Evolutionary conservation across 2,888 invertebrate species (phyloP).

Genomic region (Sesia apiformis): DNA sequence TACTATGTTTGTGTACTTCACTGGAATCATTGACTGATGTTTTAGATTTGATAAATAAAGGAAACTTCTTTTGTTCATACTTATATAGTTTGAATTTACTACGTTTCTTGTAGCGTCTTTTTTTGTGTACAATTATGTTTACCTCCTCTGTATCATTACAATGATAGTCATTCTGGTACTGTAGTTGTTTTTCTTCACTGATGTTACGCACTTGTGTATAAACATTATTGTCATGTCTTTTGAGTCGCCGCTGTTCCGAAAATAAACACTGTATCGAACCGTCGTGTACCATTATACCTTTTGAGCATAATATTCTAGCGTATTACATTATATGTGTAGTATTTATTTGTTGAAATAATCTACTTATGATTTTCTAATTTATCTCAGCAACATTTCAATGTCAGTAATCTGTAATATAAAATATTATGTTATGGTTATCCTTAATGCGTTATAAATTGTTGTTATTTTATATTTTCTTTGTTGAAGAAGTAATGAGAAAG

Average conservation of each 20-base stretch:
- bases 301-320: too few relatives aligned
- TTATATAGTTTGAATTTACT: too few relatives aligned
- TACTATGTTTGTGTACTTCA: neutral
- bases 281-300: neutral
- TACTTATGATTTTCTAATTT: too few relatives aligned
- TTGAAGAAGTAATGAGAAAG: too few relatives aligned
- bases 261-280: neutral
- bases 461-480: too few relatives aligned
- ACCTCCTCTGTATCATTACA: neutral
- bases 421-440: too few relatives aligned
- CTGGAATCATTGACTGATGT: neutral
- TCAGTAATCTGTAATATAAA: too few relatives aligned
- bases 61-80: too few relatives aligned
- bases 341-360: too few relatives aligned
- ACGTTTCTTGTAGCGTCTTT: neutral
- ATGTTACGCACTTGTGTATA: neutral
- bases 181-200: neutral
- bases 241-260: neutral
- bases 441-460: too few relatives aligned
- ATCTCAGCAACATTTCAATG: too few relatives aligned
- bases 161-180: neutral
- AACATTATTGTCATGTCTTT: neutral
- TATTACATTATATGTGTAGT: too few relatives aligned
- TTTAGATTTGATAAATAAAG: neutral
- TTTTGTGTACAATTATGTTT: neutral